Evolutionary conservation across 2,888 invertebrate genomes (phyloP).

Genomic region (Melieria picta): DNA sequence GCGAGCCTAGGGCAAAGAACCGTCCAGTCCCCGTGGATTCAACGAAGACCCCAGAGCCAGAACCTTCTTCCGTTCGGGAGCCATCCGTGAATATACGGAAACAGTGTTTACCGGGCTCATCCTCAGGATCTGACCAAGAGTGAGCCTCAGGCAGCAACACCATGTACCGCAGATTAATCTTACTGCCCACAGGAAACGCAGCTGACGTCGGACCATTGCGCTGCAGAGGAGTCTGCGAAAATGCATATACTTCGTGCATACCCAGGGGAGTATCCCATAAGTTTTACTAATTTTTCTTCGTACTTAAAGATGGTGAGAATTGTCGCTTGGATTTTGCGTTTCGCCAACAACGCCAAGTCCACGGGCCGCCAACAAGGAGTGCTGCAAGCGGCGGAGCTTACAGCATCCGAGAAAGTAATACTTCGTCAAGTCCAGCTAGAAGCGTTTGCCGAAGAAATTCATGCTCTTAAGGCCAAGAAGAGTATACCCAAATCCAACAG

Average conservation of each 20-base stretch:
- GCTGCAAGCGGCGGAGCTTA: background rate
- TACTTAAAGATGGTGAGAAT: background rate
- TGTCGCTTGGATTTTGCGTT: slow-evolving; percentile 3
- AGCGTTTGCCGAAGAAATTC: slow-evolving; percentile 21
- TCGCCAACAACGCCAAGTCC: background rate
- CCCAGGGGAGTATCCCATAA: background rate
- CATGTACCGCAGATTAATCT: too few relatives aligned
- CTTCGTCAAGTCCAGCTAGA: background rate
- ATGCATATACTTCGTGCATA: background rate
- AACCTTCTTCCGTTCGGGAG: too few relatives aligned
- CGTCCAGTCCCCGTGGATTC: too few relatives aligned
- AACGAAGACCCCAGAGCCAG: too few relatives aligned
- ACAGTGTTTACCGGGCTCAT: too few relatives aligned
- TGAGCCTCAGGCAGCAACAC: too few relatives aligned
- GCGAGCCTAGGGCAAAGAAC: too few relatives aligned
- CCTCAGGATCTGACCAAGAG: too few relatives aligned
- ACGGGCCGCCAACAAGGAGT: background rate
- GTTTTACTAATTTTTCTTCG: slow-evolving; percentile 7
- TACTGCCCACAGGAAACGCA: slow-evolving; percentile 1
- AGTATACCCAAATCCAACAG: slow-evolving; percentile 6
- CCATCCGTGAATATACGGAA: too few relatives aligned
- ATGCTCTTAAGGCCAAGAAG: background rate
- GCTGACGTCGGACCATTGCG: background rate
- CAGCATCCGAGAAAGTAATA: background rate
- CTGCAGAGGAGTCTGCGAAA: background rate